Conservation (phyloP, 1,140 invertebrate genomes). For the Drosophila tristis region DNA sequence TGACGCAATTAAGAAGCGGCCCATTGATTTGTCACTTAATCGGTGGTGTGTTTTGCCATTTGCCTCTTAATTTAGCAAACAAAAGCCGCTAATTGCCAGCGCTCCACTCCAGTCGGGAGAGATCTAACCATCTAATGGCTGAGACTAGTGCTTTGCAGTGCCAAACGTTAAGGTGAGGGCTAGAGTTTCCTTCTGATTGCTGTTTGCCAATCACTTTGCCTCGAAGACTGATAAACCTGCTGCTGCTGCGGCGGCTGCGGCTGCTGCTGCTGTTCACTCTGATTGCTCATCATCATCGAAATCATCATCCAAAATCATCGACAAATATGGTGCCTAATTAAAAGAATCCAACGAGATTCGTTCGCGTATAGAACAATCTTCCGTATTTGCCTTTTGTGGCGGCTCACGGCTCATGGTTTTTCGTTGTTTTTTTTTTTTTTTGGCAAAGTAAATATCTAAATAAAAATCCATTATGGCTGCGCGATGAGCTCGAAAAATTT, state of each 20-base stretch:
- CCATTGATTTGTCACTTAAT: slow-evolving; percentile 68
- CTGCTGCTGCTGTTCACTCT: slow-evolving; percentile 30
- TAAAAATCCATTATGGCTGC: slow-evolving; percentile 23
- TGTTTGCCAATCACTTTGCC: slow-evolving; percentile 73
- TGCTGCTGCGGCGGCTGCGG: slow-evolving; percentile 10
- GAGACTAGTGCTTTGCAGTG: slow-evolving; percentile 47
- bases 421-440: slow-evolving; percentile 44
- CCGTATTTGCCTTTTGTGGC: slow-evolving; percentile 62
- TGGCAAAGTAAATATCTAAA: slow-evolving; percentile 25
- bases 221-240: slow-evolving; percentile 58
- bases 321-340: slow-evolving; percentile 74
- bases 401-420: slow-evolving; percentile 7
- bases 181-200: slow-evolving; percentile 58
- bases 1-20: slow-evolving; percentile 61
- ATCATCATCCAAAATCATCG: slow-evolving; percentile 43
- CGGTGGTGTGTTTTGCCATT: slow-evolving; percentile 19
- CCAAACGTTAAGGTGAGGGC: slow-evolving; percentile 31
- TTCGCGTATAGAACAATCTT: slow-evolving; percentile 56
- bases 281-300: slow-evolving; percentile 67
- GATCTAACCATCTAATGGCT: slow-evolving; percentile 52
- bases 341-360: slow-evolving; percentile 36
- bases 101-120: slow-evolving; percentile 24
- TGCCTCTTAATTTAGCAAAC: slow-evolving; percentile 43
- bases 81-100: slow-evolving; percentile 71
- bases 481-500: slow-evolving; percentile 33